Evolutionary conservation across 1,140 invertebrate species (phyloP).

Genomic region (Pseudomyrmex concolor): DNA sequence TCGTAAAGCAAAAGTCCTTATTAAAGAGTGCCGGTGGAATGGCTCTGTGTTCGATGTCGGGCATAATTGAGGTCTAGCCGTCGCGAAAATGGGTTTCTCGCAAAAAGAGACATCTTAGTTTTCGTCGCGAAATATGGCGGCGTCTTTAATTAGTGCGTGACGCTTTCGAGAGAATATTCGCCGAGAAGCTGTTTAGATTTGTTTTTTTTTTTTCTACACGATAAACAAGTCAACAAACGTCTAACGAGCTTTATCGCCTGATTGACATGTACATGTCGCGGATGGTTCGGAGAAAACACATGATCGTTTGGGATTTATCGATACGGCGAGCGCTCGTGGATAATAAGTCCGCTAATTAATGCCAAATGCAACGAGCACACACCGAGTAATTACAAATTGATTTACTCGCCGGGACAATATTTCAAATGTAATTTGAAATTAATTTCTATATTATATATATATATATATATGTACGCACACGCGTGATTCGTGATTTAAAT

Average conservation of each 20-base stretch:
- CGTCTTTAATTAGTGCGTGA: constrained; percentile 46
- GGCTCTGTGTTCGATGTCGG: constrained; percentile 56
- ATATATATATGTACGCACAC: too few relatives aligned
- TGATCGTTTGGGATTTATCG: constrained; percentile 24
- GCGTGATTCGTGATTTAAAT: constrained; percentile 71
- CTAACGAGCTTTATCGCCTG: not conserved
- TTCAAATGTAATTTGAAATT: constrained; percentile 69
- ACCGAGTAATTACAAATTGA: constrained; percentile 72
- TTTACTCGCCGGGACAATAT: constrained; percentile 64
- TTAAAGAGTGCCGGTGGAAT: constrained; percentile 57
- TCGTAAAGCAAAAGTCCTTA: constrained; percentile 62
- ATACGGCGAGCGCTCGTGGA: constrained; percentile 13
- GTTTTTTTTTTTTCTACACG: too few relatives aligned
- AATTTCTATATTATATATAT: constrained; percentile 61
- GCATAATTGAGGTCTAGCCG: constrained; percentile 59
- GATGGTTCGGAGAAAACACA: not conserved
- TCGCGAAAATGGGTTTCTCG: constrained; percentile 48
- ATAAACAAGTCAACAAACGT: too few relatives aligned
- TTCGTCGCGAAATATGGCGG: constrained; percentile 38
- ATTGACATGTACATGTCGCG: not conserved
- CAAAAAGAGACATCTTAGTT: constrained; percentile 52
- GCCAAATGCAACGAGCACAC: constrained; percentile 34
- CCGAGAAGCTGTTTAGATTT: not conserved
- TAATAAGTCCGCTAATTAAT: constrained; percentile 60
- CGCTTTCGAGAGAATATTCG: constrained; percentile 20